These are phyloP conservation scores for Psittacula cyanocephala DNA, from an alignment of 2,113 vertebrate genomes.

Conservation along the genomic window DNA sequence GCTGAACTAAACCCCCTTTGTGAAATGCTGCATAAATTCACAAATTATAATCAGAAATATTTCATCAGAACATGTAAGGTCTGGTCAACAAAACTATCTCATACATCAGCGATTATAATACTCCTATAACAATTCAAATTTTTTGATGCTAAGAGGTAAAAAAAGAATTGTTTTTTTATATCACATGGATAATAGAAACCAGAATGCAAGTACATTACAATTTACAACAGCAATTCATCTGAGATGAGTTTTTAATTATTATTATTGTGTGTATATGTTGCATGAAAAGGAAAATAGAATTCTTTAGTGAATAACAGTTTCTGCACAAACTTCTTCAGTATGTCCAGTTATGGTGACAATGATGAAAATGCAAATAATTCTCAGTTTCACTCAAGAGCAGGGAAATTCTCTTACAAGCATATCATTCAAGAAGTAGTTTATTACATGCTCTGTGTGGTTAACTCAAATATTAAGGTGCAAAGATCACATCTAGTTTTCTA, in stretches of 20 bases:
- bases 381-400: neutral
- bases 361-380: slow-evolving; percentile 12
- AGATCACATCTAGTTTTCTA: neutral
- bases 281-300: neutral
- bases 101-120: neutral
- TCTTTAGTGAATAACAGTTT: neutral
- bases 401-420: neutral
- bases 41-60: neutral
- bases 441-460: neutral
- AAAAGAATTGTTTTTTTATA: neutral
- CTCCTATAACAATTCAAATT: neutral
- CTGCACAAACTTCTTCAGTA: neutral
- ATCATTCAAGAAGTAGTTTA: neutral
- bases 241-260: neutral
- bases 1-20: neutral
- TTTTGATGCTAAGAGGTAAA: neutral
- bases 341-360: neutral
- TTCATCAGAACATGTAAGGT: neutral
- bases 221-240: neutral
- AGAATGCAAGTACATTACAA: neutral
- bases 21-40: neutral
- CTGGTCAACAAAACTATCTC: neutral
- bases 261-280: neutral
- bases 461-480: neutral
- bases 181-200: neutral